Percentiles rank a stretch among this genome's conserved stretches.
Conservation (phyloP, 2,113 vertebrate species). For the Setophaga petechia region DNA sequence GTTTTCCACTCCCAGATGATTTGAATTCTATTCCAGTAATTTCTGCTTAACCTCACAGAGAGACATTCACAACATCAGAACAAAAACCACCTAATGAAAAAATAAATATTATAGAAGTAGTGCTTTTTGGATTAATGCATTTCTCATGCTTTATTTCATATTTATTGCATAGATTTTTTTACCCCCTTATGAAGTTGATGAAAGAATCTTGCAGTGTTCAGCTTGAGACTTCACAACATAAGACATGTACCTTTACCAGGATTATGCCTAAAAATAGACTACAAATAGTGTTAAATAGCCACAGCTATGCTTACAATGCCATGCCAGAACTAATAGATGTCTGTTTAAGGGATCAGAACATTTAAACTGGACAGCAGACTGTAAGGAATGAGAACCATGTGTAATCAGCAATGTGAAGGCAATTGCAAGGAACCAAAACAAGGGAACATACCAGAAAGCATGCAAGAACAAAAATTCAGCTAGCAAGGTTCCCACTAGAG, state of each 20-base stretch:
- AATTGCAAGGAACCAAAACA: not conserved
- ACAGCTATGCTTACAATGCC: not conserved
- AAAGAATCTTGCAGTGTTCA: not conserved
- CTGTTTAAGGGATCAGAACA: not conserved
- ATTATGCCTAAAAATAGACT: constrained; percentile 25
- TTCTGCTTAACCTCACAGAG: not conserved
- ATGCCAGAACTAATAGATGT: constrained; percentile 1
- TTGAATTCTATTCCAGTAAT: not conserved
- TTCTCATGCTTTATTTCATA: not conserved
- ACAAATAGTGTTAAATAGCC: not conserved
- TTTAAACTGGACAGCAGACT: not conserved
- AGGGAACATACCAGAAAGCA: not conserved
- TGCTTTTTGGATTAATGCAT: not conserved
- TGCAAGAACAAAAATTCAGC: not conserved
- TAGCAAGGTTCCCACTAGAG: not conserved
- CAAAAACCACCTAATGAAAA: not conserved
- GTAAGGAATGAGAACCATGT: not conserved
- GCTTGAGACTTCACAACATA: not conserved
- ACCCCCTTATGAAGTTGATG: not conserved
- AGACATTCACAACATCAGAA: not conserved
- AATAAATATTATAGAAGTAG: not conserved
- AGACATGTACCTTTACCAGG: not conserved
- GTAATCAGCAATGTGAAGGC: not conserved
- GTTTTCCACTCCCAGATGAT: not conserved
- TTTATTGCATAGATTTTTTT: not conserved